Percentiles rank a stretch among this genome's conserved stretches.
phyloP scores from a whole-genome alignment of 2,113 vertebrate genomes.

The Calyptomena viridis region DNA sequence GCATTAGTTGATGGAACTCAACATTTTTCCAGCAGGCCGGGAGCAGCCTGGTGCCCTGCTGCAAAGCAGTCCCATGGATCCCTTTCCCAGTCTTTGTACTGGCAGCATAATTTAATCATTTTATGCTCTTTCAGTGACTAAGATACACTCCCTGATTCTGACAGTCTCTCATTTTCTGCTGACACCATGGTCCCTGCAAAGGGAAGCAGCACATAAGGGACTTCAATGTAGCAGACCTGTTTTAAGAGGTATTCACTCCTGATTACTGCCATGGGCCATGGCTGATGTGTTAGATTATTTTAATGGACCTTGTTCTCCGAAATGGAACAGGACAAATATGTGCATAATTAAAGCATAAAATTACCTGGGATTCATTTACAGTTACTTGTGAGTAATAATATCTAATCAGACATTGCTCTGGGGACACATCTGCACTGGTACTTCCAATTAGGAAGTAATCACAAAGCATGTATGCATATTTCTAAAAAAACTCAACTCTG shows the following conservation, averaged over 20 bases:
- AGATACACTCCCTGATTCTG: not conserved
- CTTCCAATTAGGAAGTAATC: not conserved
- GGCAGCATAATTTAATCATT: not conserved
- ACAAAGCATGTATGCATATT: accelerated
- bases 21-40: not conserved
- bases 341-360: not conserved
- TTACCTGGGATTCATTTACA: not conserved
- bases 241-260: not conserved
- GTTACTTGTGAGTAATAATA: not conserved
- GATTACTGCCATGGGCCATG: not conserved
- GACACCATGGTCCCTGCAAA: not conserved
- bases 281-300: not conserved
- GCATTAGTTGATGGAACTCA: not conserved
- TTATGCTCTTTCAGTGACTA: not conserved
- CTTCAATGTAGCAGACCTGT: not conserved
- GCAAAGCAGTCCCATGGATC: not conserved
- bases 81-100: not conserved
- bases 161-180: not conserved
- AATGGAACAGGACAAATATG: not conserved
- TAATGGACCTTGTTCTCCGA: not conserved
- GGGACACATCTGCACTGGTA: not conserved
- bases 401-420: not conserved
- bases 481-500: not conserved
- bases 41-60: not conserved
- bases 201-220: not conserved